These are phyloP conservation scores for Agrotis segetum DNA, from an alignment of 2,888 invertebrate species.

Conservation along the genomic window DNA sequence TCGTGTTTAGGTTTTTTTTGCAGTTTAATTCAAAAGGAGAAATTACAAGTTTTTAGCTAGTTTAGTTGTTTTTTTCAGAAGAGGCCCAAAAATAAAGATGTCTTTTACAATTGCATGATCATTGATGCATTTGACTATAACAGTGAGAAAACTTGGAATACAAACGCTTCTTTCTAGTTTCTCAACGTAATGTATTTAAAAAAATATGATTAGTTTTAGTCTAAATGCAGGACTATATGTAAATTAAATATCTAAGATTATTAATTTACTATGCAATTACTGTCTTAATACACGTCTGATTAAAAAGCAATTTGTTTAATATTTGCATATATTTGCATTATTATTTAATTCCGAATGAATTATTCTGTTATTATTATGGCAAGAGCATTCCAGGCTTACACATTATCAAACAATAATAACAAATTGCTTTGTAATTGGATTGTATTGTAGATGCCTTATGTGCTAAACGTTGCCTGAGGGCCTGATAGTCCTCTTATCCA, in stretches of 20 bases:
- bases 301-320: slow-evolving; percentile 27
- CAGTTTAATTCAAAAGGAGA: no score
- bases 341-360: slow-evolving; percentile 48
- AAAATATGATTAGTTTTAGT: no score
- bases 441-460: slow-evolving; percentile 45
- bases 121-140: no score
- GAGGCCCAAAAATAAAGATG: no score
- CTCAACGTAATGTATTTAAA: no score
- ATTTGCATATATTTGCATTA: slow-evolving; percentile 28
- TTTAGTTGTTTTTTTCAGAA: no score
- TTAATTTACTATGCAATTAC: slow-evolving; percentile 18
- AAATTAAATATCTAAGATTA: slow-evolving; percentile 11
- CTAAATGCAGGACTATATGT: no score
- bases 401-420: slow-evolving; percentile 63
- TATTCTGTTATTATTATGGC: slow-evolving; percentile 39
- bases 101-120: no score
- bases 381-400: slow-evolving; percentile 52
- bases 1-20: no score
- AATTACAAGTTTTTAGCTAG: no score
- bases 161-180: no score
- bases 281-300: slow-evolving; percentile 23
- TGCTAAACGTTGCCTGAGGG: slow-evolving; percentile 38
- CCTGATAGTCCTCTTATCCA: slow-evolving; percentile 18
- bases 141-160: no score
- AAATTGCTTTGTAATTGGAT: slow-evolving; percentile 64